Percentiles rank a stretch among this genome's conserved stretches.
These are phyloP conservation scores for Prunella himalayana DNA, from an alignment of 2,113 vertebrate species.

Conservation along the genomic window DNA sequence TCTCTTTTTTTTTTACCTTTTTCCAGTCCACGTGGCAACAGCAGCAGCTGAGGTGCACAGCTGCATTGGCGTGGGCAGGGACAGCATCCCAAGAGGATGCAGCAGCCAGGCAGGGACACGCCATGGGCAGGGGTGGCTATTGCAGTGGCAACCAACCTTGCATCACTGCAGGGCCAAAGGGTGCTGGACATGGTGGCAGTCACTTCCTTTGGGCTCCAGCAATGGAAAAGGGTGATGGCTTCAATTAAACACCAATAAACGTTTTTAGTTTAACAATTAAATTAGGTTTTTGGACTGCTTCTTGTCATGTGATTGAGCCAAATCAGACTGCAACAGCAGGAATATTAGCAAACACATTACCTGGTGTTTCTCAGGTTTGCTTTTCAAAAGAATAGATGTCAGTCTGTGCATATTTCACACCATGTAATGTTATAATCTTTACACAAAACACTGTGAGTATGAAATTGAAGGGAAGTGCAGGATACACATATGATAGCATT, in stretches of 20 bases:
- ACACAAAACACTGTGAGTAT: neutral
- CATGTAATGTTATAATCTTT: neutral
- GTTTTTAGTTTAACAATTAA: slow-evolving; percentile 47
- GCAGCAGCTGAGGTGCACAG: neutral
- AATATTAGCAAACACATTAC: neutral
- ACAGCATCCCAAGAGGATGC: neutral
- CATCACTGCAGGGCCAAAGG: neutral
- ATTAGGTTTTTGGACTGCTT: slow-evolving; percentile 19
- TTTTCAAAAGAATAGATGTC: neutral
- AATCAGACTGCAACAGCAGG: neutral
- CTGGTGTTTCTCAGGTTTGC: neutral
- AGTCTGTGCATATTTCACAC: neutral
- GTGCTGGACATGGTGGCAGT: neutral
- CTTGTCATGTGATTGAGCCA: neutral
- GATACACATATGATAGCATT: neutral
- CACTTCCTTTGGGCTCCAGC: slow-evolving; percentile 21
- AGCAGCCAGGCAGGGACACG: rapidly evolving
- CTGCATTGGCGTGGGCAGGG: rapidly evolving
- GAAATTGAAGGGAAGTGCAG: neutral
- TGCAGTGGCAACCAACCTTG: slow-evolving; percentile 40
- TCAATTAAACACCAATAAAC: slow-evolving; percentile 43
- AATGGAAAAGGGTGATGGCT: neutral
- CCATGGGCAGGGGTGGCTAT: neutral
- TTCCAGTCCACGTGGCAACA: neutral
- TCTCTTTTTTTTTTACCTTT: neutral